Evolutionary conservation across 1,140 invertebrate genomes (phyloP).

Genomic region (Bombus confusus): DNA sequence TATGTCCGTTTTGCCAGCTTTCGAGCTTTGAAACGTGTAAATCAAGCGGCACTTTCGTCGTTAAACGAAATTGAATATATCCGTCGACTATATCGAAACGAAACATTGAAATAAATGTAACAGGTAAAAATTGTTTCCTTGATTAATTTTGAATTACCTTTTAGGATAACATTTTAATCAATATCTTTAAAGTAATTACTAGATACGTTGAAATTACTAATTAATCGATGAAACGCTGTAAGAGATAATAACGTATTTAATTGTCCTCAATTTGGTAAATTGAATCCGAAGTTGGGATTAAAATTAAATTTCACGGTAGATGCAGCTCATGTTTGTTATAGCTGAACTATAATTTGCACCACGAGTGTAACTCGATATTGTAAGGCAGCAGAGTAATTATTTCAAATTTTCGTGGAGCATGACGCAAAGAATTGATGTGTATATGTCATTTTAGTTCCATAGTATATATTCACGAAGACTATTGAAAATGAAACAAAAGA

Average conservation of each 20-base stretch:
- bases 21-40: background rate
- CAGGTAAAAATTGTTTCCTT: background rate
- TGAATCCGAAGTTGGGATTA: background rate
- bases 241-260: background rate
- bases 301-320: constrained; percentile 4
- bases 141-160: background rate
- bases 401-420: background rate
- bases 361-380: constrained; percentile 7
- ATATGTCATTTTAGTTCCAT: too few species aligned
- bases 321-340: background rate
- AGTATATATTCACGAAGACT: too few species aligned
- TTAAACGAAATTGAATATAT: background rate
- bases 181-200: background rate
- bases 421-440: too few species aligned
- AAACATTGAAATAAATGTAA: background rate
- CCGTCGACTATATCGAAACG: background rate
- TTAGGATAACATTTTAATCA: background rate
- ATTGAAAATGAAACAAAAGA: too few species aligned
- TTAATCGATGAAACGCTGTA: background rate
- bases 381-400: background rate
- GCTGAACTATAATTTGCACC: background rate
- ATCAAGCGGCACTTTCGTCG: background rate
- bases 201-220: background rate
- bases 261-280: background rate
- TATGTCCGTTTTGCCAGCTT: too few species aligned